Evolutionary conservation across 1,140 invertebrate genomes (phyloP).

Genomic region (Drosophila ficusphila): DNA sequence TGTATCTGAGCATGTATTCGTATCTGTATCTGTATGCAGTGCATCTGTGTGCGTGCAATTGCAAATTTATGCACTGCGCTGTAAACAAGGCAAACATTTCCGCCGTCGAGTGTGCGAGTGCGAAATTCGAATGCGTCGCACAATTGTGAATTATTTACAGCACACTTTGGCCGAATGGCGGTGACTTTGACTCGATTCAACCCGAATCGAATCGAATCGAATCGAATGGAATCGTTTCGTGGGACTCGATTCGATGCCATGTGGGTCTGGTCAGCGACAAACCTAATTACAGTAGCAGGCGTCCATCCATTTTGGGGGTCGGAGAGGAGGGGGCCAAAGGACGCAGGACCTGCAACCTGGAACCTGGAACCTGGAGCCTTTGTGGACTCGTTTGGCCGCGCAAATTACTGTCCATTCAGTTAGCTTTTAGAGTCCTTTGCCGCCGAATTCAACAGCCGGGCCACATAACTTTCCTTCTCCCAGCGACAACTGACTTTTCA

Average conservation of each 20-base stretch:
- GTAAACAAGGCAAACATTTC: conserved; percentile 81
- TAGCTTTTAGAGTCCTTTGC: conserved; percentile 49
- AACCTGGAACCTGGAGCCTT: conserved; percentile 42
- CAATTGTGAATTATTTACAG: conserved; percentile 77
- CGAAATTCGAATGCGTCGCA: conserved; percentile 55
- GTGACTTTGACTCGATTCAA: conserved; percentile 36
- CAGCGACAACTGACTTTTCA: conserved; percentile 73
- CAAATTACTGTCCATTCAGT: conserved; percentile 79
- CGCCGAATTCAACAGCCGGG: conserved; percentile 3
- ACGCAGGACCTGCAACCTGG: conserved; percentile 10
- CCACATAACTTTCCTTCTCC: conserved; percentile 58
- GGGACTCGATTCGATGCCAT: conserved; percentile 23
- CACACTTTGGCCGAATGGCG: conserved; percentile 58
- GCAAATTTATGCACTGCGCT: conserved; percentile 80
- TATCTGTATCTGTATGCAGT: conserved; percentile 3
- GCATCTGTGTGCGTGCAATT: conserved; percentile 62
- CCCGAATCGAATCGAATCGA: conserved; percentile 1
- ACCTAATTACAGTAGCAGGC: conserved; percentile 76
- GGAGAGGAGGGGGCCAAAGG: background rate
- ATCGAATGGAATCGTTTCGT: background rate
- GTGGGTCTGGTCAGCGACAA: conserved; percentile 57
- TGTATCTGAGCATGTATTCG: background rate
- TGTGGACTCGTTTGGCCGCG: conserved; percentile 74
- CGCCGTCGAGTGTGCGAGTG: conserved; percentile 28
- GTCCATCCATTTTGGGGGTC: background rate